Conservation (phyloP, 2,888 invertebrate genomes). For the Anagyrus pseudococci region DNA sequence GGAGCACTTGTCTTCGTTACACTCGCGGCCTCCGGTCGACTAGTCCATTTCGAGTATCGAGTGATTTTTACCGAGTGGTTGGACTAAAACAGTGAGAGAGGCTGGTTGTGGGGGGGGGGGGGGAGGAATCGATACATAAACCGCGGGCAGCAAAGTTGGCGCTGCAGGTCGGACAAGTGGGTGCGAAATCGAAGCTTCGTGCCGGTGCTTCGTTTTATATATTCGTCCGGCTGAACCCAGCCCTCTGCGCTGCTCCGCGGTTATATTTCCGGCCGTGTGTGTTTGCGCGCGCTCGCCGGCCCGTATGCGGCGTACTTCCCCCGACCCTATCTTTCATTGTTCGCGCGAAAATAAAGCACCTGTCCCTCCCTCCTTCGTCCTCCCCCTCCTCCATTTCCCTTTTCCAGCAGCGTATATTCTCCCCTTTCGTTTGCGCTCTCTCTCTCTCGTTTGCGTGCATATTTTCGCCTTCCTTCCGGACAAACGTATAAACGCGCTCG, state of each 20-base stretch:
- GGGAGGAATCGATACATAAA: too few relatives aligned
- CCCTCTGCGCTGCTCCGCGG: slow-evolving; percentile 35
- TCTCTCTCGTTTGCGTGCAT: slow-evolving; percentile 4
- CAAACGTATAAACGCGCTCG: not conserved
- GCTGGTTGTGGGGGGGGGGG: too few relatives aligned
- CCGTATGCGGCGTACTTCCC: slow-evolving; percentile 23
- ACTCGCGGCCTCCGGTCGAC: not conserved
- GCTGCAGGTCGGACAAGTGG: too few relatives aligned
- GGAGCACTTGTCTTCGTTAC: slow-evolving; percentile 2
- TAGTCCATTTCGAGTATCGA: slow-evolving; percentile 14
- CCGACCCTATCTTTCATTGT: slow-evolving; percentile 39
- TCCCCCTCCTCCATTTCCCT: not conserved
- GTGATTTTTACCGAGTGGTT: slow-evolving; percentile 25
- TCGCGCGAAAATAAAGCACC: slow-evolving; percentile 38
- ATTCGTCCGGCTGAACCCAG: slow-evolving; percentile 19
- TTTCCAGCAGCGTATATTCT: not conserved
- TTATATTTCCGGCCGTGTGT: slow-evolving; percentile 44
- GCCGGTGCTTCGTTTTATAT: slow-evolving; percentile 44
- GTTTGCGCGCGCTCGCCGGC: slow-evolving; percentile 43
- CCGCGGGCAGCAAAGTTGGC: too few relatives aligned
- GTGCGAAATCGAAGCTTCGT: slow-evolving; percentile 28
- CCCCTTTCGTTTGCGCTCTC: not conserved
- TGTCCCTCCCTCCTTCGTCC: slow-evolving; percentile 15
- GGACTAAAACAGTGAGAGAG: too few relatives aligned
- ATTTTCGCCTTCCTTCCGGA: too few relatives aligned